Evolutionary conservation across 2,888 invertebrate species (phyloP).

Genomic region (Smittia sp.): DNA sequence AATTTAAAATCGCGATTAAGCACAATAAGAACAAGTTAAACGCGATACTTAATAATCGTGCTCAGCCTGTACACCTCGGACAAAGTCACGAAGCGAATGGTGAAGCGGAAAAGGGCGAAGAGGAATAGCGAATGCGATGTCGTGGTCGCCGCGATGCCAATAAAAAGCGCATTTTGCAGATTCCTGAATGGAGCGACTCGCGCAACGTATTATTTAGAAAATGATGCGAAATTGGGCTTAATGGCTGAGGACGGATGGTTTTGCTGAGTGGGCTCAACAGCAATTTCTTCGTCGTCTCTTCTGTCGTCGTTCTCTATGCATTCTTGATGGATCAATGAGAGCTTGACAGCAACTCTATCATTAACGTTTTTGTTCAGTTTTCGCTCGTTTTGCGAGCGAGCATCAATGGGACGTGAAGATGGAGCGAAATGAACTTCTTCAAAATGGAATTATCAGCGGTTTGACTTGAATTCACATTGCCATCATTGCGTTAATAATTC

Average conservation of each 20-base stretch:
- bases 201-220: not conserved
- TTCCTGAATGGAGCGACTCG: not conserved
- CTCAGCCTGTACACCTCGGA: not conserved
- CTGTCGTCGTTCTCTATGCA: not conserved
- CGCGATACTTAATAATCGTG: conserved; percentile 28
- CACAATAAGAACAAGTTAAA: conserved; percentile 25
- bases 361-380: not conserved
- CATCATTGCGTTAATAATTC: not conserved
- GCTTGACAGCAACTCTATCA: not conserved
- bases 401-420: not conserved
- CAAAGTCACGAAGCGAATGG: not conserved
- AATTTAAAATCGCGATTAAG: conserved; percentile 22
- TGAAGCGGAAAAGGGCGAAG: not conserved
- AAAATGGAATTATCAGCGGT: not conserved
- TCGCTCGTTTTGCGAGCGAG: not conserved
- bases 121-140: not conserved
- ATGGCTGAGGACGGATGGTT: not conserved
- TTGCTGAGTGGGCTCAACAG: not conserved
- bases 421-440: not conserved
- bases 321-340: not conserved
- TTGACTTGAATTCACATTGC: not conserved
- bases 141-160: not conserved
- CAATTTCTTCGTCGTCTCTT: not conserved
- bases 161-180: not conserved
- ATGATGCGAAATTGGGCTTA: not conserved